Conservation (phyloP, 37 sponge, comb jelly and placozoan genomes). For the Amphimedon queenslandica region DNA sequence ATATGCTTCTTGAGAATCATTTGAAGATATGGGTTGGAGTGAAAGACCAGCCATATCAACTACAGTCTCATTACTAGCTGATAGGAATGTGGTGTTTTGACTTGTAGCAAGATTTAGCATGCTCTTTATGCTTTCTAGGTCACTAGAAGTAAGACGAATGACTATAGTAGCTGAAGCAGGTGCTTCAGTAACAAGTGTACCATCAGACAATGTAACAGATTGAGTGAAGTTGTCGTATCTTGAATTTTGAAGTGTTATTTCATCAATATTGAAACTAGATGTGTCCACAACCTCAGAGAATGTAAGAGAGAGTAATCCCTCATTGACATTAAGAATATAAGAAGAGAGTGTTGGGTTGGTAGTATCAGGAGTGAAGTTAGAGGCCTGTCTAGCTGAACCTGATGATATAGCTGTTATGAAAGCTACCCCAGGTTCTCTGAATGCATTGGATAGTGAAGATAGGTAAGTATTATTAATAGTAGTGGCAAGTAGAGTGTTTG, state of each 20-base stretch:
- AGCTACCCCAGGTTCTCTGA: conserved; percentile 20
- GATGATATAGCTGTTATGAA: conserved; percentile 13
- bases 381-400: conserved; percentile 44
- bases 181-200: conserved; percentile 2
- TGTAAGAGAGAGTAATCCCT: conserved; percentile 53
- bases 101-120: conserved; percentile 40
- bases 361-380: conserved; percentile 44
- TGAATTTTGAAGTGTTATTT: conserved; percentile 57
- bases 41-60: conserved; percentile 55
- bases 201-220: conserved; percentile 21
- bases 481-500: conserved; percentile 54
- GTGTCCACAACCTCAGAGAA: conserved; percentile 78
- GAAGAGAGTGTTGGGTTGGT: conserved; percentile 42
- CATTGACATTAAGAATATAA: conserved; percentile 68
- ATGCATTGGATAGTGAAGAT: conserved; percentile 15
- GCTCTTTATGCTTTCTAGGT: conserved; percentile 48
- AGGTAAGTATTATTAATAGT: conserved; percentile 52
- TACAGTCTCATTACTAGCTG: conserved; percentile 56
- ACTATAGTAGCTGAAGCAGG: conserved; percentile 25
- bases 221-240: not conserved
- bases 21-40: conserved; percentile 27
- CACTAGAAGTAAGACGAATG: conserved; percentile 24
- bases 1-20: conserved; percentile 21
- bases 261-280: conserved; percentile 50
- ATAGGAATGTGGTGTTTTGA: conserved; percentile 56